phyloP scores from a whole-genome alignment of 2,113 vertebrate species.

The Lagopus muta region DNA sequence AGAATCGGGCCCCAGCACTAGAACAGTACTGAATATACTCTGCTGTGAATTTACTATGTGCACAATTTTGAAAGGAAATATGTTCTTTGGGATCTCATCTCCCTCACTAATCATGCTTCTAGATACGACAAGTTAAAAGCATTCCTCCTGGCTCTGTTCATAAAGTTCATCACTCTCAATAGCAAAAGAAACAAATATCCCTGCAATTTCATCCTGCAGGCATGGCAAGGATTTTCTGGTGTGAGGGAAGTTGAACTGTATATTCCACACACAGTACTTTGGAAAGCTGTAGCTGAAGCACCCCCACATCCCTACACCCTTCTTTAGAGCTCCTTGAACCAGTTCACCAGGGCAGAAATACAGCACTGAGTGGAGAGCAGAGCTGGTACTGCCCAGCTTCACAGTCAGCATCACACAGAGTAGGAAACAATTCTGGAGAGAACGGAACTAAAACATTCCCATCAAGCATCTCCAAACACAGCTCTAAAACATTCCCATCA shows the following conservation, averaged over 20 bases:
- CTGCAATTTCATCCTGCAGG: background rate
- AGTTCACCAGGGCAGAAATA: background rate
- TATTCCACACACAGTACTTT: background rate
- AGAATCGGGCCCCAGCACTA: background rate
- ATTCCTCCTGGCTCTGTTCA: background rate
- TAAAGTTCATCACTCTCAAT: background rate
- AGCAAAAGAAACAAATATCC: background rate
- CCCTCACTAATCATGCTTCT: background rate
- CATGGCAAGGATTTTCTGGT: background rate
- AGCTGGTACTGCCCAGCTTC: background rate
- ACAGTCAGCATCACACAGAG: background rate
- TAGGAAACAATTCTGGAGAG: background rate
- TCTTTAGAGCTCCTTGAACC: background rate
- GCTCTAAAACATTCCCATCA: background rate
- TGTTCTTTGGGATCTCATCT: background rate
- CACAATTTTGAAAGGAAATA: background rate
- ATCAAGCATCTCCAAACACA: background rate
- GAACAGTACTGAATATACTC: background rate
- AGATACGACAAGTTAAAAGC: background rate
- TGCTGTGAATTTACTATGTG: background rate
- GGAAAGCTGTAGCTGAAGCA: background rate
- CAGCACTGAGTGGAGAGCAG: background rate
- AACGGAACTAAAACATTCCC: background rate
- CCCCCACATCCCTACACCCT: background rate
- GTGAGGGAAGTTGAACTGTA: background rate